Evolutionary conservation across 2,113 vertebrate genomes (phyloP).

Genomic region (Sturnus vulgaris): DNA sequence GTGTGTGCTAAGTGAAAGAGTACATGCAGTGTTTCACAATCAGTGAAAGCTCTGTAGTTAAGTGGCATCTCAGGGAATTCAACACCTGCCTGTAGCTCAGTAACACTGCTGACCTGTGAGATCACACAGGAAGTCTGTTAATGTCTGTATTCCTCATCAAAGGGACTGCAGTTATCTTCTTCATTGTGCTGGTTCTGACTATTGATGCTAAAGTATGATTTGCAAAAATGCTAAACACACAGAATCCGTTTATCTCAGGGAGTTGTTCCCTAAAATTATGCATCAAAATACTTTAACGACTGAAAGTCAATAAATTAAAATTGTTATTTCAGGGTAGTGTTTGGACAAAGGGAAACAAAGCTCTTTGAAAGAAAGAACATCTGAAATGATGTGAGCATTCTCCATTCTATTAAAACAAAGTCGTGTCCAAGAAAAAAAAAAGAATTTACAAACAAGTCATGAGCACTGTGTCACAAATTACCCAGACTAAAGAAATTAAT

Average conservation of each 20-base stretch:
- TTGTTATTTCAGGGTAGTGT: background rate
- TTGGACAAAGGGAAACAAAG: background rate
- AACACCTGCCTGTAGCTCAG: background rate
- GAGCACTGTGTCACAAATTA: background rate
- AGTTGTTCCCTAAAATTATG: background rate
- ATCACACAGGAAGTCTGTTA: background rate
- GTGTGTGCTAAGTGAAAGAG: background rate
- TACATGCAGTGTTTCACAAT: background rate
- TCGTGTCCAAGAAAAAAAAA: background rate
- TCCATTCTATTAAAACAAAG: background rate
- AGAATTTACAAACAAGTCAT: background rate
- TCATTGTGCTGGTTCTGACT: background rate
- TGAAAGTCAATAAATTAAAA: background rate
- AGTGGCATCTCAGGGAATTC: background rate
- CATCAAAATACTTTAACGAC: background rate
- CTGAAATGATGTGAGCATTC: background rate
- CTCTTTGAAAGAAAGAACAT: background rate
- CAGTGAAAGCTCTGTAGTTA: background rate
- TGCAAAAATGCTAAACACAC: background rate
- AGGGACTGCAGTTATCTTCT: background rate
- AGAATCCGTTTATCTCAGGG: background rate
- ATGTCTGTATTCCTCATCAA: background rate
- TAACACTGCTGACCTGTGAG: background rate
- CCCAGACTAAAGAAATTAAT: background rate
- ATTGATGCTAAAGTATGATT: background rate